phyloP scores from a whole-genome alignment of 2,113 vertebrate species.

The Pithys albifrons region DNA sequence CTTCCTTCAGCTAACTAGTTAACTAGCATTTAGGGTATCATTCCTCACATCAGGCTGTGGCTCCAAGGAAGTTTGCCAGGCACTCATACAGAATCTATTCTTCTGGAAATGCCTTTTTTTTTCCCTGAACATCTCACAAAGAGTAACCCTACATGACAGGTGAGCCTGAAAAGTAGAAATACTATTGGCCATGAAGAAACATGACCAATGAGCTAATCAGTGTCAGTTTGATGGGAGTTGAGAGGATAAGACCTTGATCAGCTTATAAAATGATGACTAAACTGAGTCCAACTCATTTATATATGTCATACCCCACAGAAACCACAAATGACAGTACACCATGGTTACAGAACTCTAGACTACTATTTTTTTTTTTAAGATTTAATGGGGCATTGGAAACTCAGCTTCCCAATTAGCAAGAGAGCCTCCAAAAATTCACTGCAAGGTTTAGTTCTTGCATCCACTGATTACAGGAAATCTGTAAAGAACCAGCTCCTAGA shows the following conservation, averaged over 20 bases:
- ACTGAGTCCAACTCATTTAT: not conserved
- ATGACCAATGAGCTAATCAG: not conserved
- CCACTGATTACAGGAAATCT: not conserved
- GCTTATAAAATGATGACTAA: not conserved
- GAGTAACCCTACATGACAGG: not conserved
- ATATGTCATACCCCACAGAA: not conserved
- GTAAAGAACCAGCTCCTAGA: not conserved
- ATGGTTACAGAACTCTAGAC: not conserved
- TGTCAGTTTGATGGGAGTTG: not conserved
- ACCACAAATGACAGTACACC: not conserved
- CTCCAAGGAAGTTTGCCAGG: not conserved
- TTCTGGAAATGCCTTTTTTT: not conserved
- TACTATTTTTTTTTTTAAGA: not conserved
- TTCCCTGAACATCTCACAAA: not conserved
- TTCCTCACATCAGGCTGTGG: not conserved
- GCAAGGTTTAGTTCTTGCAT: not conserved
- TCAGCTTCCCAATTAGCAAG: not conserved
- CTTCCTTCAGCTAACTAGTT: not conserved
- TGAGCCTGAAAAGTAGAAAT: not conserved
- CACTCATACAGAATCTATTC: not conserved
- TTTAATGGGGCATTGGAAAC: not conserved
- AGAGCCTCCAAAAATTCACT: not conserved
- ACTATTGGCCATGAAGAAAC: not conserved
- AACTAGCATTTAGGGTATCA: not conserved
- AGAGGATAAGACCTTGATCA: not conserved